These are phyloP conservation scores for Eurytemora carolleeae DNA, from an alignment of 1,140 invertebrate genomes.

Conservation along the genomic window DNA sequence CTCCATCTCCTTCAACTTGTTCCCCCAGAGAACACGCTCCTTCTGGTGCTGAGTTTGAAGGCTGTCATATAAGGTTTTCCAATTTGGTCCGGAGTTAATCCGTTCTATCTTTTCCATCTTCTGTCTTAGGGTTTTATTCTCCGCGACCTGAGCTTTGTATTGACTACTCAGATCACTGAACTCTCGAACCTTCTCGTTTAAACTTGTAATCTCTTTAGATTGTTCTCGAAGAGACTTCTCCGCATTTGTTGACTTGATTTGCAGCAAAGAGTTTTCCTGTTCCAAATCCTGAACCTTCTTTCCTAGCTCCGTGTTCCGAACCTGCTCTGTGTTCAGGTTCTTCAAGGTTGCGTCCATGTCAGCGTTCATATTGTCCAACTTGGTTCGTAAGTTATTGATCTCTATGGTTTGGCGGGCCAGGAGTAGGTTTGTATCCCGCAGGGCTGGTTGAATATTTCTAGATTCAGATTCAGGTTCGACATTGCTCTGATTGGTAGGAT, in stretches of 20 bases:
- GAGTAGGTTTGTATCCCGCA: neutral
- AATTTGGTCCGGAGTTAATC: neutral
- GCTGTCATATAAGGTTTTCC: neutral
- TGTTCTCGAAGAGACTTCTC: neutral
- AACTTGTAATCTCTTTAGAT: neutral
- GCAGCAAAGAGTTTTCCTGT: neutral
- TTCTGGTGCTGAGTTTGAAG: neutral
- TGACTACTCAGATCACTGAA: neutral
- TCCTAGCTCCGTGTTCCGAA: neutral
- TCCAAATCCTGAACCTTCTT: neutral
- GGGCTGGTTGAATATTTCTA: no score
- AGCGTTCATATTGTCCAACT: neutral
- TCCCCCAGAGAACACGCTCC: neutral
- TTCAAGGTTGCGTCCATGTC: neutral
- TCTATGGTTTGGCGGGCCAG: neutral
- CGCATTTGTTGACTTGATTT: neutral
- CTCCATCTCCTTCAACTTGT: neutral
- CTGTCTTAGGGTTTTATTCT: neutral
- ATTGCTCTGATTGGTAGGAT: no score
- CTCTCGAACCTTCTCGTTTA: neutral
- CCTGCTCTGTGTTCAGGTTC: neutral
- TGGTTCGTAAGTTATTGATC: neutral
- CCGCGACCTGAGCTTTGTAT: neutral
- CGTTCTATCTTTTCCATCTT: neutral
- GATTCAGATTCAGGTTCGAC: no score